Evolutionary conservation across 1,140 invertebrate genomes (phyloP).

Genomic region (Drosophila lowei): DNA sequence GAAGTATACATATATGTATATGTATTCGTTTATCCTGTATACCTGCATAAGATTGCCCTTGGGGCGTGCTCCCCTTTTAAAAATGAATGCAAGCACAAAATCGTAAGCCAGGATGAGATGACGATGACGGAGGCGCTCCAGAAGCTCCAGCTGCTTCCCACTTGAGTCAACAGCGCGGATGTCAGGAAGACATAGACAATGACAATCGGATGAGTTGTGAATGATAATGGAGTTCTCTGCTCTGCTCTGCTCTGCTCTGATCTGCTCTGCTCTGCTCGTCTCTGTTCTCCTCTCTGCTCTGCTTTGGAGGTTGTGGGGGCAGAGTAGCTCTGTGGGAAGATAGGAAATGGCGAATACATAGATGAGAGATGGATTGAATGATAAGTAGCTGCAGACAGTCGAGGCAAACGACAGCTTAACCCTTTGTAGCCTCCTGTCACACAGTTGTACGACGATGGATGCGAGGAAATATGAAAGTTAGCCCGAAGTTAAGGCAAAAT

Average conservation of each 20-base stretch:
- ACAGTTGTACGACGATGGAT: not conserved
- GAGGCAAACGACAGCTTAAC: constrained; percentile 20
- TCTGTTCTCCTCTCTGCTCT: not conserved
- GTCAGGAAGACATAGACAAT: constrained; percentile 67
- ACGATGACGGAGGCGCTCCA: not conserved
- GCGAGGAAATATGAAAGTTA: not conserved
- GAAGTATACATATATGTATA: constrained; percentile 14
- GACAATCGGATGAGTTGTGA: constrained; percentile 80
- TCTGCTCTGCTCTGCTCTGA: no score
- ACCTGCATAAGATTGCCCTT: constrained; percentile 67
- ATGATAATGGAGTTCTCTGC: constrained; percentile 62
- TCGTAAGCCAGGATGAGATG: constrained; percentile 45
- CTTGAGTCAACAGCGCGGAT: constrained; percentile 53
- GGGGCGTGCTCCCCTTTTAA: constrained; percentile 45
- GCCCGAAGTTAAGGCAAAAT: no score
- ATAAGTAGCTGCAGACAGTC: constrained; percentile 42
- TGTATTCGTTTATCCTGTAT: constrained; percentile 38
- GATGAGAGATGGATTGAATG: constrained; percentile 56
- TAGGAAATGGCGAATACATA: constrained; percentile 36
- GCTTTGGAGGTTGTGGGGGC: constrained; percentile 7
- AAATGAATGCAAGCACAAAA: constrained; percentile 60
- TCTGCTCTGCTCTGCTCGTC: no score
- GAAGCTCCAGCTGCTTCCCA: constrained; percentile 5
- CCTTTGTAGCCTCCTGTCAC: not conserved
- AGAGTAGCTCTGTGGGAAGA: constrained; percentile 23